phyloP scores from a whole-genome alignment of 2,797 vertebrate genomes.

The Scyliorhinus canicula region DNA sequence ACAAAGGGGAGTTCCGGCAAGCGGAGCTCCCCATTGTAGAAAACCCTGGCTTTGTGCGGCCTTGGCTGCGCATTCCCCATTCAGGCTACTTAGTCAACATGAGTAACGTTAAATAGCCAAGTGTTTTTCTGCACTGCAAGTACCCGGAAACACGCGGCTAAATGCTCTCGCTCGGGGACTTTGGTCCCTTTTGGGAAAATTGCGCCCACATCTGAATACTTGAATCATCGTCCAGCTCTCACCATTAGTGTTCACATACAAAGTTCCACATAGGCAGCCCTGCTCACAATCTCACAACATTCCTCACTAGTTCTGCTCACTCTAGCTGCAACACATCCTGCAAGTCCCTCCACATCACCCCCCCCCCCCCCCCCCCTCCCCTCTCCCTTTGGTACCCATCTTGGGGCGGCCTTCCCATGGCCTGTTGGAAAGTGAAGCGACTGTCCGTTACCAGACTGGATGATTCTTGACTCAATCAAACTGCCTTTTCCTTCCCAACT shows the following conservation, averaged over 20 bases:
- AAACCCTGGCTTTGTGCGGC: no score
- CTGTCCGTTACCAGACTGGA: neutral
- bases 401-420: neutral
- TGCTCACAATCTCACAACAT: neutral
- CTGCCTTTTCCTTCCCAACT: neutral
- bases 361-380: no score
- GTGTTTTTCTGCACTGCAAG: no score
- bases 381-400: neutral
- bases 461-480: neutral
- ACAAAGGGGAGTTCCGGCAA: no score
- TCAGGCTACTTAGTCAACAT: no score
- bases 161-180: no score
- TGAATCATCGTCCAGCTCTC: neutral
- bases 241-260: neutral
- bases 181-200: no score
- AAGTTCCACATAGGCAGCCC: no score
- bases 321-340: neutral
- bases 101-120: no score
- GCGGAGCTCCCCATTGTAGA: no score
- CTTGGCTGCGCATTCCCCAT: no score
- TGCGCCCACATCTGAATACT: neutral
- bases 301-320: neutral
- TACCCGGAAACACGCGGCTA: no score
- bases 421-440: neutral
- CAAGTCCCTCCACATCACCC: neutral